Percentiles rank a stretch among this genome's conserved stretches.
Evolutionary conservation across 30 jellyfish, hydroid and myxozoan species (phyloP).

Genomic region (Hydractinia symbiolongicarpus): DNA sequence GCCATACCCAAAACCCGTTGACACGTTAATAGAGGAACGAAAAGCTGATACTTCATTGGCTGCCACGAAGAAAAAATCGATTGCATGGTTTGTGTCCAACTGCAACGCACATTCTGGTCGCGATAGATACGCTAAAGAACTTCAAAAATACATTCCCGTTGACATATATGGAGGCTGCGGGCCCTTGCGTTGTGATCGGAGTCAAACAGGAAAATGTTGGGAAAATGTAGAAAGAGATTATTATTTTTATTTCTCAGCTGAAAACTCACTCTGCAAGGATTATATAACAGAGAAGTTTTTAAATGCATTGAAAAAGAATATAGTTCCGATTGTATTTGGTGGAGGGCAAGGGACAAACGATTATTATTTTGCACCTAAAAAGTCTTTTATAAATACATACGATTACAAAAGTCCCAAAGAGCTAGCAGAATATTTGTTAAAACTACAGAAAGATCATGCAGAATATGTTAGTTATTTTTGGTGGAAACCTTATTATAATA

Average conservation of each 20-base stretch:
- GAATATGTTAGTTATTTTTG: slow-evolving; percentile 21
- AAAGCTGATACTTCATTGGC: slow-evolving; percentile 15
- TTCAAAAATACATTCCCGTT: slow-evolving; percentile 26
- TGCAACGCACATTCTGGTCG: slow-evolving; percentile 31
- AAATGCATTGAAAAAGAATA: background rate
- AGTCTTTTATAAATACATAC: slow-evolving; percentile 9
- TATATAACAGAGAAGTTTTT: slow-evolving; percentile 33
- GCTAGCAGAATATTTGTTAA: slow-evolving; percentile 6
- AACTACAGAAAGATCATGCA: background rate
- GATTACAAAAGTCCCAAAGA: slow-evolving; percentile 6
- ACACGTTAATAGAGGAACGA: slow-evolving; percentile 3
- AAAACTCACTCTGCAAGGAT: slow-evolving; percentile 29
- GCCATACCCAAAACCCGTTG: slow-evolving; percentile 8
- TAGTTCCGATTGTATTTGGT: slow-evolving; percentile 19
- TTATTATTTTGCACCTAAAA: slow-evolving; percentile 12
- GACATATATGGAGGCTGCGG: slow-evolving; percentile 44
- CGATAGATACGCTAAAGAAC: slow-evolving; percentile 9
- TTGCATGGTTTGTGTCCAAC: slow-evolving; percentile 37
- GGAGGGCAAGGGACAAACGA: background rate
- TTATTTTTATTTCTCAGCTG: slow-evolving; percentile 26
- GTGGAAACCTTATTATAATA: slow-evolving; percentile 29
- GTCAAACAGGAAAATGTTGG: slow-evolving; percentile 1
- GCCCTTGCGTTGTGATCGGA: background rate
- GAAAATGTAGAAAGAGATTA: slow-evolving; percentile 6
- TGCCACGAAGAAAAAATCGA: slow-evolving; percentile 14